A percentile compares a stretch with the other conserved stretches of the same genome.
Conservation (phyloP, 1,140 invertebrate species). For the Nasonia vitripennis region DNA sequence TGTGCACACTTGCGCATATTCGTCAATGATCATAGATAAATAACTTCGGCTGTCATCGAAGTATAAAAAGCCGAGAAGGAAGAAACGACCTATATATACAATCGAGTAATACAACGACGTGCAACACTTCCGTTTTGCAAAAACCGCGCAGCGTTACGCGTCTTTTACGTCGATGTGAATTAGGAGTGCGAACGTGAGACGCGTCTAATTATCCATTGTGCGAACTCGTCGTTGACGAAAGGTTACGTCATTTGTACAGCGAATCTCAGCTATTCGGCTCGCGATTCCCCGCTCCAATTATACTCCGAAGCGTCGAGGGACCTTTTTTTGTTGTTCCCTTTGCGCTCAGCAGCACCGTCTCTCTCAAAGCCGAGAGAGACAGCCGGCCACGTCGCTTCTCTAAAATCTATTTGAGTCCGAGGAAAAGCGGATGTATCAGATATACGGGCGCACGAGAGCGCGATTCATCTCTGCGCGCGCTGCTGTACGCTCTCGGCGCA, state of each 20-base stretch:
- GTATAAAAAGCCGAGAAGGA: background rate
- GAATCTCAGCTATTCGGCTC: conserved; percentile 28
- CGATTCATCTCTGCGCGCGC: background rate
- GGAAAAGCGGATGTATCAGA: conserved; percentile 46
- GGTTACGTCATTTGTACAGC: conserved; percentile 30
- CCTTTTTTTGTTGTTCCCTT: conserved; percentile 16
- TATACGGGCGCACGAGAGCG: background rate
- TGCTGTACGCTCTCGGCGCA: background rate
- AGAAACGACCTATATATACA: background rate
- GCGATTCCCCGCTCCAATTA: conserved; percentile 47
- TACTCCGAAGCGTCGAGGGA: conserved; percentile 9
- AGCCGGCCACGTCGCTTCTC: background rate
- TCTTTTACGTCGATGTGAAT: background rate
- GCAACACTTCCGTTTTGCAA: background rate
- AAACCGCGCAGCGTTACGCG: background rate
- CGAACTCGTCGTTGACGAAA: background rate
- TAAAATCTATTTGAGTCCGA: conserved; percentile 31
- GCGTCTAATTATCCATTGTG: conserved; percentile 5
- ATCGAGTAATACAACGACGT: background rate
- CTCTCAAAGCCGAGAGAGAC: background rate
- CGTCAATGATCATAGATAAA: conserved; percentile 7
- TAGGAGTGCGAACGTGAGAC: background rate
- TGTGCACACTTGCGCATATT: background rate
- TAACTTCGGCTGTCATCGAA: background rate
- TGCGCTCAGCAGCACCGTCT: background rate